Conservation (phyloP, 2,888 invertebrate genomes). For the Lithophane semibrunnea region DNA sequence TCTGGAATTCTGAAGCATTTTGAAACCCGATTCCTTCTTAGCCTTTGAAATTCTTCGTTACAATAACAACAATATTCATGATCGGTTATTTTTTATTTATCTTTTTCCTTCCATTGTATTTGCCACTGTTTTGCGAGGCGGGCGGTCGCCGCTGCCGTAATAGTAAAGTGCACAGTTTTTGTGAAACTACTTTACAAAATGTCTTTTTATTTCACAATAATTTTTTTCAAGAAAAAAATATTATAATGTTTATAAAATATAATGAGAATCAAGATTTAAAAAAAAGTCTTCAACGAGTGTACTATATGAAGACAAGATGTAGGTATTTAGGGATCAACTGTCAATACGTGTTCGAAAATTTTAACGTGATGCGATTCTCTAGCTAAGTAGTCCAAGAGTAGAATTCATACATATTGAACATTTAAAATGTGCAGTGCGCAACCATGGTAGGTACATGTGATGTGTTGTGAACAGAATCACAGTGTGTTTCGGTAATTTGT, state of each 20-base stretch:
- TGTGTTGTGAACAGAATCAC: neutral
- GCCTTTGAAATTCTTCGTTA: neutral
- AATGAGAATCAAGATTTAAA: constrained; percentile 26
- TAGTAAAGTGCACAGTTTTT: constrained; percentile 16
- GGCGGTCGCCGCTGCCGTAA: constrained; percentile 25
- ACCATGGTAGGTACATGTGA: no score
- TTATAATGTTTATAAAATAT: constrained; percentile 19
- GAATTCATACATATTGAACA: neutral
- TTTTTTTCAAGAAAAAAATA: constrained; percentile 24
- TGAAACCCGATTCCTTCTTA: neutral
- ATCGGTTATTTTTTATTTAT: constrained; percentile 3
- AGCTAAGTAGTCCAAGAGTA: neutral
- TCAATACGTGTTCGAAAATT: neutral
- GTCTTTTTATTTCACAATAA: constrained; percentile 40
- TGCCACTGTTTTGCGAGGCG: constrained; percentile 8
- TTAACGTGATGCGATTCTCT: neutral
- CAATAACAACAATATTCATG: neutral
- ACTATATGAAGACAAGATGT: neutral
- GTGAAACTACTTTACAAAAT: constrained; percentile 26
- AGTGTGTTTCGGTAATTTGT: constrained; percentile 25
- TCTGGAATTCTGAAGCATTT: neutral
- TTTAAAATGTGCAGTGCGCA: neutral
- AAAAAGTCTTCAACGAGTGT: constrained; percentile 13
- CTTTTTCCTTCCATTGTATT: constrained; percentile 15
- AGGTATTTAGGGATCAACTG: neutral